Evolutionary conservation across 2,888 invertebrate genomes (phyloP).

Genomic region (Strigamia maritima): DNA sequence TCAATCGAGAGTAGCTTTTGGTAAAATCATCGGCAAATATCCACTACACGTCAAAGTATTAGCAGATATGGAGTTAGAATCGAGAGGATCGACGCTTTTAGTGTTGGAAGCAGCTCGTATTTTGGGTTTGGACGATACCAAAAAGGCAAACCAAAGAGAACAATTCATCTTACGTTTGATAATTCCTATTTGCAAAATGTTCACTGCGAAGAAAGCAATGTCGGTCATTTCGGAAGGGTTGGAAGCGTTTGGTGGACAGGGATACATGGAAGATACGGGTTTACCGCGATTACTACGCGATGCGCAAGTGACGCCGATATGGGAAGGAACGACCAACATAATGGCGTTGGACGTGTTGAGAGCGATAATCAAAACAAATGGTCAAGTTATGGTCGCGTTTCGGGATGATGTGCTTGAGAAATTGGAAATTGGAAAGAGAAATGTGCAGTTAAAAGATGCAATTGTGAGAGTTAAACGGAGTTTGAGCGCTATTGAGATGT

Average conservation of each 20-base stretch:
- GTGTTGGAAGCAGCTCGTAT: constrained; percentile 55
- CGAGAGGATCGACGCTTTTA: constrained; percentile 55
- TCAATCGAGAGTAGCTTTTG: constrained; percentile 56
- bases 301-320: constrained; percentile 59
- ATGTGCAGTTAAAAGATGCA: constrained; percentile 42
- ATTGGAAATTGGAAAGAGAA: constrained; percentile 43
- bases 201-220: constrained; percentile 57
- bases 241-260: constrained; percentile 60
- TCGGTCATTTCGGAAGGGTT: constrained; percentile 57
- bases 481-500: constrained; percentile 44
- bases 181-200: constrained; percentile 58
- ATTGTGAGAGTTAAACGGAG: constrained; percentile 46
- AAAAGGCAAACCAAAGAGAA: constrained; percentile 51
- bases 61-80: constrained; percentile 57
- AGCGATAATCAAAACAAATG: constrained; percentile 54
- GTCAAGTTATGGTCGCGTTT: constrained; percentile 52
- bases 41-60: constrained; percentile 58
- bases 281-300: constrained; percentile 58
- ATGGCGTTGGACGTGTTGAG: constrained; percentile 58
- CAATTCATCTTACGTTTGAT: constrained; percentile 54
- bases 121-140: constrained; percentile 54
- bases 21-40: constrained; percentile 53
- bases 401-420: constrained; percentile 47
- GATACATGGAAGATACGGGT: constrained; percentile 61
- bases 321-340: constrained; percentile 62